Evolutionary conservation across 2,888 invertebrate species (phyloP), one percentile per base, ranked within the genome.

Genomic region (Polia nebulosa): DNA sequence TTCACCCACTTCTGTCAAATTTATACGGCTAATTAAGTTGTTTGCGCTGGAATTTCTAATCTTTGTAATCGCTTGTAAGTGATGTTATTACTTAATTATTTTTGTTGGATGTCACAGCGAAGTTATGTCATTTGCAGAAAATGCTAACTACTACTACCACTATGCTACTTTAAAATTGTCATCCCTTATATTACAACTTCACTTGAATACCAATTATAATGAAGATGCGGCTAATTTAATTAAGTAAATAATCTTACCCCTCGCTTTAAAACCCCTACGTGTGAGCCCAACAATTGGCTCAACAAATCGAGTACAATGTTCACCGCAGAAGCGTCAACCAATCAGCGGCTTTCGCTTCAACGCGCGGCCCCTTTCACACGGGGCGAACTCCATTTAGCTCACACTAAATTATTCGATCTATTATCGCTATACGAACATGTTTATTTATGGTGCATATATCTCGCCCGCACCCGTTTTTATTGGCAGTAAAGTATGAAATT

Each of bases 401-500:
- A 91, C 92, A 91, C 92, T 88, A 93, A 93, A 93, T 93, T 93
- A 92, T 92, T 91, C 90, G 88, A 90, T 92, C 93, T 93, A 92
- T 91, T 92, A 90, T 90, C 87, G 86, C 88, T 89, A 88, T 90
- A 92, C 91, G 92, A 92, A 93, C 90, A 90, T 88, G 83, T 87
- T 91, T 94, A 92, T 94, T 93, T 94, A 93, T 88, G 92, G 84
- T 83, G 85, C 88, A 88, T 89, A 89, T 90, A 90, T 90, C 86
- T 89, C 88, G 83, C 85, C 88, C 84, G 85, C 88, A 85, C 86
- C 87, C 89, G 88, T 80, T 91, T 94, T 95, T 95, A 95, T 92
- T 87, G 93, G 89, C 90, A 93, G 83, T 95, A 94, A 95, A 95
- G 91, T 92, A 91, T 90, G 90, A 93, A 94, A 94, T 93, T 93